A percentile compares a stretch with the other conserved stretches of the same genome.
Evolutionary conservation across 2,113 vertebrate genomes (phyloP).

Genomic region (Trematomus loennbergii): DNA sequence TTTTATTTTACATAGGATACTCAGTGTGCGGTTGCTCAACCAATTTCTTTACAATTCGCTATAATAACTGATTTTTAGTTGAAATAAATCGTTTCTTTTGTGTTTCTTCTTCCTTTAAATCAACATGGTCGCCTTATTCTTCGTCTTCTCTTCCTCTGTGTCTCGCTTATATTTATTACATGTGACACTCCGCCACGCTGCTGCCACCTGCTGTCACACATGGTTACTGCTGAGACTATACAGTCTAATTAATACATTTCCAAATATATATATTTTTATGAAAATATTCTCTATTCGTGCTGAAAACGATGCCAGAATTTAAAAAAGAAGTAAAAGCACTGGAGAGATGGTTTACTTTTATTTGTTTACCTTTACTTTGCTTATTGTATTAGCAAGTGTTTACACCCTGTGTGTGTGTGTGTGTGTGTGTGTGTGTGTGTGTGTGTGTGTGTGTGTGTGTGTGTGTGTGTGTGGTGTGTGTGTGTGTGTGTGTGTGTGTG

Average conservation of each 20-base stretch:
- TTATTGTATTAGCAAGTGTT: too few species aligned
- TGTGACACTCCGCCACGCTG: background rate
- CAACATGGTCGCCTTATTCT: slow-evolving; percentile 83
- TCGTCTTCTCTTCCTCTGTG: slow-evolving; percentile 66
- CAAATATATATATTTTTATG: background rate
- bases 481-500: too few species aligned
- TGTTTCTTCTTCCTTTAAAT: slow-evolving; percentile 83
- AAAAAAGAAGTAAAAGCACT: background rate
- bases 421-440: too few species aligned
- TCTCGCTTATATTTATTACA: slow-evolving; percentile 52
- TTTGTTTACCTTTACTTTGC: too few species aligned
- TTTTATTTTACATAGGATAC: slow-evolving; percentile 32
- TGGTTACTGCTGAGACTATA: background rate
- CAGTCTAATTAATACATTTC: too few species aligned
- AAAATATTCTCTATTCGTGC: background rate
- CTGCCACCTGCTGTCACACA: slow-evolving; percentile 43
- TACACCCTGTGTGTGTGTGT: too few species aligned
- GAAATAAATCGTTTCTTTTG: slow-evolving; percentile 81
- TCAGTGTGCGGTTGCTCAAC: slow-evolving; percentile 25
- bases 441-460: too few species aligned
- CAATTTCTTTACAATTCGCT: slow-evolving; percentile 22
- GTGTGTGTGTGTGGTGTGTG: too few species aligned
- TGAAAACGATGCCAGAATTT: background rate
- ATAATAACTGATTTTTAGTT: slow-evolving; percentile 52
- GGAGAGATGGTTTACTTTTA: background rate